phyloP scores from a whole-genome alignment of 2,797 vertebrate genomes.

The Benthosema pterotum region DNA sequence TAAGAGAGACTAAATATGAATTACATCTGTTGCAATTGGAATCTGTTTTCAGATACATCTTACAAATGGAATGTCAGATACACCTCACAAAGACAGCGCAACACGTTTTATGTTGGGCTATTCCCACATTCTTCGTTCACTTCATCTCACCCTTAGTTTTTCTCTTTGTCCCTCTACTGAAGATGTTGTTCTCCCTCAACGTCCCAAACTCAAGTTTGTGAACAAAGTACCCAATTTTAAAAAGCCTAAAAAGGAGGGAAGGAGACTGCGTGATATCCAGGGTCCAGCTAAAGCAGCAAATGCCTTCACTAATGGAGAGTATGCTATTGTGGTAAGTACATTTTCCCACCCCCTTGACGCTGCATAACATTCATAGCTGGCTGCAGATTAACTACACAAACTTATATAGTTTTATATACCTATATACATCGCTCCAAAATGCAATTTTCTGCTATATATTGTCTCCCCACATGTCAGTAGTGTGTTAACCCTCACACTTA shows the following conservation, averaged over 20 bases:
- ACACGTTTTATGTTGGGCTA: no score
- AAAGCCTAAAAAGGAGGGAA: constrained; percentile 84
- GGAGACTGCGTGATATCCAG: constrained; percentile 86
- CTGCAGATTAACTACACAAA: no score
- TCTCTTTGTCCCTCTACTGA: background rate
- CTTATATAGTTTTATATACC: no score
- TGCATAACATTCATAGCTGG: background rate
- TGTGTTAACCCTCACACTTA: no score
- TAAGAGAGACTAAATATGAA: no score
- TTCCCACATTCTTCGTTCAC: background rate
- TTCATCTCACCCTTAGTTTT: background rate
- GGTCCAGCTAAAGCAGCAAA: constrained; percentile 79
- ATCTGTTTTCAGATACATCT: no score
- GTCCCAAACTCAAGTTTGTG: constrained; percentile 86
- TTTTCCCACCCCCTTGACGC: constrained; percentile 1
- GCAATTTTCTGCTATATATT: no score
- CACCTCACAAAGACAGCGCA: no score
- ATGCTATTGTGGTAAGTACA: constrained; percentile 89
- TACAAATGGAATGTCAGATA: no score
- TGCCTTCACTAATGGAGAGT: constrained; percentile 84
- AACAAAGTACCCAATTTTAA: constrained; percentile 88
- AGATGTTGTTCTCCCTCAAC: constrained; percentile 85
- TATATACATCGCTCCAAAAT: no score
- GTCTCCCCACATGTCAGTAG: no score
- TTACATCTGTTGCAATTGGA: no score